phyloP scores from a whole-genome alignment of 2,797 vertebrate species.

The Spinus pinus region DNA sequence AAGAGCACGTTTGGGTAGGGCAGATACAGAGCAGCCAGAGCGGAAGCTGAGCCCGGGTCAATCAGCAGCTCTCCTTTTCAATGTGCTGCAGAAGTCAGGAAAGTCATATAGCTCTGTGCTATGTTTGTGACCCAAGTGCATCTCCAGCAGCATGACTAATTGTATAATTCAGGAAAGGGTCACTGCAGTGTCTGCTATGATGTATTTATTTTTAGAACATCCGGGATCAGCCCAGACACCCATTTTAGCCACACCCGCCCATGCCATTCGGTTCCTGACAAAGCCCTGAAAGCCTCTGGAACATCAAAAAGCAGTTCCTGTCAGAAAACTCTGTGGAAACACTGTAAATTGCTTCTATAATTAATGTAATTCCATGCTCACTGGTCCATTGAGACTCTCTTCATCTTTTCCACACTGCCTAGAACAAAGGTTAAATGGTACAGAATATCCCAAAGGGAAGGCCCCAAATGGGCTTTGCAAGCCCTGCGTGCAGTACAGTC shows the following conservation, averaged over 20 bases:
- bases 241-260: background rate
- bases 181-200: slow-evolving; percentile 1
- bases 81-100: background rate
- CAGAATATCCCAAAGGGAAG: background rate
- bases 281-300: slow-evolving; percentile 15
- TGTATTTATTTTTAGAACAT: slow-evolving; percentile 54
- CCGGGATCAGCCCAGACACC: slow-evolving; percentile 13
- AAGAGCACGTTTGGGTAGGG: background rate
- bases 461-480: background rate
- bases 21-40: background rate
- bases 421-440: background rate
- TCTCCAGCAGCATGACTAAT: background rate
- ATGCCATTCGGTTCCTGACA: background rate
- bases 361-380: background rate
- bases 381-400: background rate
- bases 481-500: background rate
- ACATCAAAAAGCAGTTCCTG: background rate
- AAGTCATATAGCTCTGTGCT: background rate
- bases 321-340: background rate
- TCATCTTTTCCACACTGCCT: background rate
- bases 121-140: background rate
- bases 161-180: slow-evolving; percentile 39
- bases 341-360: background rate
- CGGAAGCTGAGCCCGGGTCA: background rate
- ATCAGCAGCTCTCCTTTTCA: background rate